Percentiles rank a stretch among this genome's conserved stretches.
Conservation (phyloP, 2,113 vertebrate genomes). For the Acanthochromis polyacanthus region DNA sequence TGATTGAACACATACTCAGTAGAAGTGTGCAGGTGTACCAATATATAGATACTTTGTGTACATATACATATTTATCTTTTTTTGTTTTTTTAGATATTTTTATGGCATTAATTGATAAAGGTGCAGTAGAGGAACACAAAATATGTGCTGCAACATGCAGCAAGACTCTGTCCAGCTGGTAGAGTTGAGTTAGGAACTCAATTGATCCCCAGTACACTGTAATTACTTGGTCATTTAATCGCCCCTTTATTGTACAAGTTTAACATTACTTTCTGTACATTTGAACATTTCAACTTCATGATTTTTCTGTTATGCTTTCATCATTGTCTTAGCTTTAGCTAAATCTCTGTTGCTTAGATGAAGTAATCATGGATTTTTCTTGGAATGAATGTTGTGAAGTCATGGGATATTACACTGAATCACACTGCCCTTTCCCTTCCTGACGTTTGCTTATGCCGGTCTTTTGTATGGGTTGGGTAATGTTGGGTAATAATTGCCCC, state of each 20-base stretch:
- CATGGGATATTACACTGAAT: not conserved
- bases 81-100: no score
- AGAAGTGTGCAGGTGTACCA: constrained; percentile 1
- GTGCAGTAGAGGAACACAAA: no score
- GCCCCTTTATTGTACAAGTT: not conserved
- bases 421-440: constrained; percentile 5
- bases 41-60: not conserved
- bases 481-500: constrained; percentile 33
- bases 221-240: no score
- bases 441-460: constrained; percentile 3
- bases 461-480: constrained; percentile 48
- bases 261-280: not conserved
- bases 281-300: no score
- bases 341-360: constrained; percentile 4
- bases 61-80: not conserved
- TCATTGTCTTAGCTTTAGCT: not conserved
- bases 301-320: not conserved
- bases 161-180: no score
- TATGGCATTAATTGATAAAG: no score
- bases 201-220: no score
- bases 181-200: no score
- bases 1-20: constrained; percentile 1
- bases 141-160: no score
- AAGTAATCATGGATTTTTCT: not conserved
- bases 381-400: constrained; percentile 23